Conservation (phyloP, 2,113 vertebrate genomes). For the Saguinus imperator region DNA sequence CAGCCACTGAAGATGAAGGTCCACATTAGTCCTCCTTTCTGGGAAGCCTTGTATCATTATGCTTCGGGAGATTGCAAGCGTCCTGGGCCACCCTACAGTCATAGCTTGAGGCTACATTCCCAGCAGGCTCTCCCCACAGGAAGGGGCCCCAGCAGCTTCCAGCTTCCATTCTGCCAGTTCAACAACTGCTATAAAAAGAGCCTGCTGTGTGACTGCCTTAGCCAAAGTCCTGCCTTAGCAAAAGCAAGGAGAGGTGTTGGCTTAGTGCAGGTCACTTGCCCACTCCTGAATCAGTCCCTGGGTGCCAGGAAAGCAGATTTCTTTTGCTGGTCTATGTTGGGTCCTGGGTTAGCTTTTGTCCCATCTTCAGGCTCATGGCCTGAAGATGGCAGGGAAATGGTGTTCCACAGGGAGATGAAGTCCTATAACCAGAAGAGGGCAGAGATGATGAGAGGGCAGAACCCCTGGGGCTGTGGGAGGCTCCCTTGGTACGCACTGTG, state of each 20-base stretch:
- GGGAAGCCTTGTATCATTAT: neutral
- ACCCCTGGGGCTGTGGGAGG: neutral
- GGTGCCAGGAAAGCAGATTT: neutral
- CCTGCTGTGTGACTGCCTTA: neutral
- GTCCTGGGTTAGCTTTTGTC: neutral
- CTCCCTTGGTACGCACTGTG: neutral
- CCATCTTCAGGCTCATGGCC: neutral
- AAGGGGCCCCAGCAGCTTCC: rapidly evolving
- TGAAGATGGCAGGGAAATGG: neutral
- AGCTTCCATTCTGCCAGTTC: neutral
- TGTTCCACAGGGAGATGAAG: neutral
- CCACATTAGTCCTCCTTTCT: neutral
- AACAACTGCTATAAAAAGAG: neutral
- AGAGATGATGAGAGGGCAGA: neutral
- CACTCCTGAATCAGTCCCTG: neutral
- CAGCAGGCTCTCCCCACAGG: too few relatives aligned
- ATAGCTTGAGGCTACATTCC: neutral
- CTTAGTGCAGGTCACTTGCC: neutral
- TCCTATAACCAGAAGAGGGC: neutral
- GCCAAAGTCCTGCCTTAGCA: too few relatives aligned
- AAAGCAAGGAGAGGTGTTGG: too few relatives aligned
- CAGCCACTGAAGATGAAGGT: neutral
- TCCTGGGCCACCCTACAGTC: neutral
- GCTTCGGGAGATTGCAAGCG: neutral
- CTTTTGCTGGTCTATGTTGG: neutral